These are phyloP conservation scores for Cairina moschata DNA, from an alignment of 2,113 vertebrate genomes.

Conservation along the genomic window DNA sequence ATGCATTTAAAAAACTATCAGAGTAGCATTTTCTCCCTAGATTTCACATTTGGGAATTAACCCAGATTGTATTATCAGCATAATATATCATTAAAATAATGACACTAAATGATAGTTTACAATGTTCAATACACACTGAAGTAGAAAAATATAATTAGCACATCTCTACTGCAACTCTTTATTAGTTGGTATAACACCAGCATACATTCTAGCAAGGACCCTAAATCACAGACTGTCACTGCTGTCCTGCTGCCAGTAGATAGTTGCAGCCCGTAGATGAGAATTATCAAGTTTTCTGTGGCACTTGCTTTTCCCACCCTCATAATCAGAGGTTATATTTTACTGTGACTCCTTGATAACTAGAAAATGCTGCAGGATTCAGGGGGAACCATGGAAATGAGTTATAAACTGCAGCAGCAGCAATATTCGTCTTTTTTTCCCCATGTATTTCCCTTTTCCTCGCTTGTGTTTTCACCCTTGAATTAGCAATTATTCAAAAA, in stretches of 20 bases:
- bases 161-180: conserved; percentile 56
- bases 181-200: conserved; percentile 58
- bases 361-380: neutral
- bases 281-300: conserved; percentile 9
- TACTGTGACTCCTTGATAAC: neutral
- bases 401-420: neutral
- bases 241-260: neutral
- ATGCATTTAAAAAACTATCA: conserved; percentile 27
- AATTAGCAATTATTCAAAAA: conserved; percentile 24
- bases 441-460: neutral
- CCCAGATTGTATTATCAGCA: conserved; percentile 66
- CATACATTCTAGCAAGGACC: conserved; percentile 11
- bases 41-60: conserved; percentile 65
- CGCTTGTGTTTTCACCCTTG: conserved; percentile 7
- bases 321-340: conserved; percentile 21
- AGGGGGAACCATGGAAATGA: neutral
- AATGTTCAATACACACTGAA: conserved; percentile 63
- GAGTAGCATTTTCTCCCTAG: conserved; percentile 23
- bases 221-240: neutral
- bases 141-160: conserved; percentile 74
- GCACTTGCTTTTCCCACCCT: conserved; percentile 10
- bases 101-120: conserved; percentile 72
- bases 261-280: neutral
- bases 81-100: conserved; percentile 76
- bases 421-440: neutral